A percentile compares a stretch with the other conserved stretches of the same genome.
Conservation (phyloP, 2,113 vertebrate species). For the Halcyon malimbica region DNA sequence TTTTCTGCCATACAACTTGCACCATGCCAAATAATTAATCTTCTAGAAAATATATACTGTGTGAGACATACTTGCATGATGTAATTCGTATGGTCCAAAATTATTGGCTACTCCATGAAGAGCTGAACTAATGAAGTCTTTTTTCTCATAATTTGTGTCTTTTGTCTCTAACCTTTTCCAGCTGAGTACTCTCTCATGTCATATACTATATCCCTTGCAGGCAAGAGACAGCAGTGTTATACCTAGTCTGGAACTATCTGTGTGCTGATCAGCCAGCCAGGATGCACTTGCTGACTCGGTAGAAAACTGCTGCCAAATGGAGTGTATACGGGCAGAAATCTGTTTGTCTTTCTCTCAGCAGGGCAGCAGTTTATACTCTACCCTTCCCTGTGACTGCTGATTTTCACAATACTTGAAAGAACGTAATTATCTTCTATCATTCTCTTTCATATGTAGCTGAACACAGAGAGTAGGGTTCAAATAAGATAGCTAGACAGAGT, state of each 20-base stretch:
- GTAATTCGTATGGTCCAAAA: background rate
- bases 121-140: background rate
- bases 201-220: constrained; percentile 15
- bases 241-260: constrained; percentile 6
- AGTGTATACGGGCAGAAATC: constrained; percentile 9
- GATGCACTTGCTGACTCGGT: constrained; percentile 43
- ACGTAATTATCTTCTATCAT: constrained; percentile 4
- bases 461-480: background rate
- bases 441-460: background rate
- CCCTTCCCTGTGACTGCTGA: constrained; percentile 17
- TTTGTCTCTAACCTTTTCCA: constrained; percentile 44
- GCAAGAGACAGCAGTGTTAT: background rate
- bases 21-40: constrained; percentile 14
- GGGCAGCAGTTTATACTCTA: background rate
- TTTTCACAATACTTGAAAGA: constrained; percentile 39
- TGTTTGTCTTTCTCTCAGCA: constrained; percentile 59
- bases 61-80: background rate
- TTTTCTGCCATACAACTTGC: background rate
- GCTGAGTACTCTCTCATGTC: constrained; percentile 27
- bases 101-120: background rate
- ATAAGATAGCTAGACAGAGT: background rate
- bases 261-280: constrained; percentile 11
- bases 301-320: constrained; percentile 61
- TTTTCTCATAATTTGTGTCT: background rate
- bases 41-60: background rate